Conservation (phyloP, 2,797 vertebrate species). For the Carduelis carduelis region DNA sequence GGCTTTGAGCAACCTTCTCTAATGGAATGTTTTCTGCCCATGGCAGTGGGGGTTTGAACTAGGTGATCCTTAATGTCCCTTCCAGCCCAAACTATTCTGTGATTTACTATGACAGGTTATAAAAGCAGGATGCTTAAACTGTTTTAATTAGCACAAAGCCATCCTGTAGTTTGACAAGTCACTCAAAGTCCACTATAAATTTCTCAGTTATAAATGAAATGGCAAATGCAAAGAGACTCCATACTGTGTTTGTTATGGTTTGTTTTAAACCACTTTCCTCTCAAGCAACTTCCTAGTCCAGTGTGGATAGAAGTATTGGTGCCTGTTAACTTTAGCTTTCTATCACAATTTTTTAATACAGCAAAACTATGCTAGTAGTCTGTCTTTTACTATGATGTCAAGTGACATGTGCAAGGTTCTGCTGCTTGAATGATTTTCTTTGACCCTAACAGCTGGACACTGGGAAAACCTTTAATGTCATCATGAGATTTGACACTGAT, state of each 20-base stretch:
- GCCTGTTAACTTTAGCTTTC: not conserved
- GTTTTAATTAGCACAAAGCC: not conserved
- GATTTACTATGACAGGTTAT: not conserved
- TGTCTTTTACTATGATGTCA: not conserved
- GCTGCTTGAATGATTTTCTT: not conserved
- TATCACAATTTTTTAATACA: not conserved
- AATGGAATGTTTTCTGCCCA: not conserved
- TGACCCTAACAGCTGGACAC: constrained; percentile 82
- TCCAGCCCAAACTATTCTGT: not conserved
- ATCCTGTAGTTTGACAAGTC: not conserved
- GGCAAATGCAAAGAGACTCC: not conserved
- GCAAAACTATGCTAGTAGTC: not conserved
- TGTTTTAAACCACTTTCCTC: not conserved
- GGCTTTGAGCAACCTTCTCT: not conserved
- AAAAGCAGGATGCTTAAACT: not conserved
- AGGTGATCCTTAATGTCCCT: not conserved
- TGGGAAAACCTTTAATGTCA: constrained; percentile 85
- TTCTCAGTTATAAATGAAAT: not conserved
- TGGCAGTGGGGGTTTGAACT: not conserved
- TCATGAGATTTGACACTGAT: constrained; percentile 95
- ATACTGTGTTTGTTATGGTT: not conserved
- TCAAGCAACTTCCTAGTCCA: not conserved
- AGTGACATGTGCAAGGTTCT: not conserved
- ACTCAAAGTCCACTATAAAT: not conserved
- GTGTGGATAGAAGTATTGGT: not conserved